Conservation (phyloP, 2,113 vertebrate species). For the Daubentonia madagascariensis region DNA sequence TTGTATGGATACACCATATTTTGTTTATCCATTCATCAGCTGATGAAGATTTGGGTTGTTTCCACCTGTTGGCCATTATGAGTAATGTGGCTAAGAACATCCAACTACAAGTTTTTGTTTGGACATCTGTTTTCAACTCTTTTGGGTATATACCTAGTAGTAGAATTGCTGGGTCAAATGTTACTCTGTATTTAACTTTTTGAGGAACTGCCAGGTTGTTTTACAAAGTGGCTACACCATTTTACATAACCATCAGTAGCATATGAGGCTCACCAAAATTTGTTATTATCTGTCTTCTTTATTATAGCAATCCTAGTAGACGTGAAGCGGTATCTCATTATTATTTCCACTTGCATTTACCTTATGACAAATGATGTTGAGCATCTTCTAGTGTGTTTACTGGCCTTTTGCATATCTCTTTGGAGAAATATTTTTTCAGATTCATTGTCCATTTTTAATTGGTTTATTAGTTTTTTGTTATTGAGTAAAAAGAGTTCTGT, state of each 20-base stretch:
- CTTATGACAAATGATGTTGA: background rate
- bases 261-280: background rate
- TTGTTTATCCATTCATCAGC: background rate
- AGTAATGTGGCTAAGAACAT: background rate
- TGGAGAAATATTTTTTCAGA: background rate
- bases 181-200: background rate
- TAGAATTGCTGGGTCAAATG: background rate
- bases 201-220: background rate
- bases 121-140: background rate
- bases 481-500: background rate
- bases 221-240: background rate
- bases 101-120: background rate
- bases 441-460: background rate
- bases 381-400: background rate
- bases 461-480: background rate
- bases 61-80: background rate
- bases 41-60: background rate
- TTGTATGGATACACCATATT: background rate
- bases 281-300: background rate
- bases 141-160: background rate
- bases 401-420: background rate
- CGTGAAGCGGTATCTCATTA: background rate
- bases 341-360: background rate
- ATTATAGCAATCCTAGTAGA: background rate
- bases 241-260: background rate